These are phyloP conservation scores for Oxytorus armatus DNA, from an alignment of 2,888 invertebrate species.

Conservation along the genomic window DNA sequence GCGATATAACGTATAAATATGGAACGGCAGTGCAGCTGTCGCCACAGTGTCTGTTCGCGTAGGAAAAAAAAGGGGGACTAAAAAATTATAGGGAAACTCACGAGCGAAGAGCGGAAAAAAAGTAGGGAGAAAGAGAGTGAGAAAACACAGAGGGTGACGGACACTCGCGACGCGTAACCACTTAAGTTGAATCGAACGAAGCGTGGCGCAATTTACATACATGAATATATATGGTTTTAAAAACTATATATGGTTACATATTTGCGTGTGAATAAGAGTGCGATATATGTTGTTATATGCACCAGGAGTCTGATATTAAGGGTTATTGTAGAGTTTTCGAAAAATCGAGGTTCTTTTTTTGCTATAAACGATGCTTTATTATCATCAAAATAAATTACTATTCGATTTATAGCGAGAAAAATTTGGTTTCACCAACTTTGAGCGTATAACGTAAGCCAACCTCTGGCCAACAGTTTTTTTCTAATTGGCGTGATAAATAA, in stretches of 20 bases:
- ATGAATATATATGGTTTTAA: conserved; percentile 15
- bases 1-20: conserved; percentile 9
- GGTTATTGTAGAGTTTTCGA: too few species aligned
- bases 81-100: conserved; percentile 34
- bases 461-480: too few species aligned
- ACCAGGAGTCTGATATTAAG: too few species aligned
- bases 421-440: too few species aligned
- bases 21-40: conserved; percentile 50
- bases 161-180: conserved; percentile 28
- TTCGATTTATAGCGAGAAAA: too few species aligned
- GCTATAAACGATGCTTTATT: too few species aligned
- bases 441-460: too few species aligned
- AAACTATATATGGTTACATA: neutral
- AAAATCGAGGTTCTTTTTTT: too few species aligned
- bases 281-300: too few species aligned
- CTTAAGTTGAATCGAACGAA: conserved; percentile 36
- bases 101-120: neutral
- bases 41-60: conserved; percentile 21
- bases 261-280: neutral
- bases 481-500: too few species aligned
- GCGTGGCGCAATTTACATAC: neutral
- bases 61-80: conserved; percentile 17
- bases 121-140: neutral
- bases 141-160: conserved; percentile 6
- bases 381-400: too few species aligned